These are phyloP conservation scores for Pogonognathellus flavescens DNA, from an alignment of 1,140 invertebrate species.

Conservation along the genomic window DNA sequence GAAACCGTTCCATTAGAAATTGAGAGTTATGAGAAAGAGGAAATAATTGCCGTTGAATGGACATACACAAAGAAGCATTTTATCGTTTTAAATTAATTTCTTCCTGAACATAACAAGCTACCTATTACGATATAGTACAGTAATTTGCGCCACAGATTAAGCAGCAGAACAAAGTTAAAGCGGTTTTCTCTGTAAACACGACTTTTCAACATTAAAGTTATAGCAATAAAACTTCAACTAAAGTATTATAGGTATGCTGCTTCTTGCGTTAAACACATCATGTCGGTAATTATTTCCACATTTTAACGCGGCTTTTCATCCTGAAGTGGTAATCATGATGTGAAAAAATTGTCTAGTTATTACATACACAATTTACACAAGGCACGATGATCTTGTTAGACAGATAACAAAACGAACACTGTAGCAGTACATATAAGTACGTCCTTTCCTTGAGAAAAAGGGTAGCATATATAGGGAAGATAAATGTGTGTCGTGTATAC, in stretches of 20 bases:
- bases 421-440: too few relatives aligned
- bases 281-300: too few relatives aligned
- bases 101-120: constrained; percentile 17
- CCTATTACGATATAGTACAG: background rate
- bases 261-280: too few relatives aligned
- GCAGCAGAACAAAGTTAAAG: background rate
- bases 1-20: constrained; percentile 9
- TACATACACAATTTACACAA: too few relatives aligned
- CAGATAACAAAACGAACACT: too few relatives aligned
- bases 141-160: background rate
- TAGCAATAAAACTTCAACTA: too few relatives aligned
- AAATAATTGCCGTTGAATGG: background rate
- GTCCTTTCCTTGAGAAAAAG: constrained; percentile 16
- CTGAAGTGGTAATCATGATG: too few relatives aligned
- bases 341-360: too few relatives aligned
- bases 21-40: constrained; percentile 11
- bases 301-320: too few relatives aligned
- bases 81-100: constrained; percentile 1
- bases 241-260: too few relatives aligned
- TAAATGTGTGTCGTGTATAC: background rate
- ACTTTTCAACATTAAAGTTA: background rate
- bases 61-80: background rate
- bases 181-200: background rate
- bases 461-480: background rate
- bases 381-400: too few relatives aligned